Conservation (phyloP, 2,888 invertebrate genomes). For the Schizotus pectinicornis region DNA sequence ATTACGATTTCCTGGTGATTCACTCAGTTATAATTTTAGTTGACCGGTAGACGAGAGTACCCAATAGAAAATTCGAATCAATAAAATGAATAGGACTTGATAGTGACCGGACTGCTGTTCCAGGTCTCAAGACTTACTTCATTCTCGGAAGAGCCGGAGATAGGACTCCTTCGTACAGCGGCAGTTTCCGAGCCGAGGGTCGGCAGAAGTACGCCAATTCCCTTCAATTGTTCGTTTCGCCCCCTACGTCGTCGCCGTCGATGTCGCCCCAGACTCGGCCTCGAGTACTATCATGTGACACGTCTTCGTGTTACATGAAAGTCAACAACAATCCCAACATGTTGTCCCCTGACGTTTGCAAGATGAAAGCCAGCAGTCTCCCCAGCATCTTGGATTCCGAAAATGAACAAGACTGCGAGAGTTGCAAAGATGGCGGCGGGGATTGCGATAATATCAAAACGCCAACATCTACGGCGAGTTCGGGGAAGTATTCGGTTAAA, state of each 20-base stretch:
- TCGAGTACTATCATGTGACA: constrained; percentile 56
- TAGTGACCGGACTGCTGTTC: constrained; percentile 36
- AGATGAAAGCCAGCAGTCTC: constrained; percentile 77
- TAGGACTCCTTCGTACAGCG: constrained; percentile 53
- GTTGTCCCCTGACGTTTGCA: constrained; percentile 66
- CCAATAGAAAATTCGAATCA: too few relatives aligned
- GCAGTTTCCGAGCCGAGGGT: constrained; percentile 51
- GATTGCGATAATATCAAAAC: constrained; percentile 67
- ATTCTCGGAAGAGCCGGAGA: constrained; percentile 76
- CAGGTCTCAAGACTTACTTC: constrained; percentile 86
- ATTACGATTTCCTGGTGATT: too few relatives aligned
- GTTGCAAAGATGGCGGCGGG: constrained; percentile 52
- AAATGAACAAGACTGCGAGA: constrained; percentile 66
- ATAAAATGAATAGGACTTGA: too few relatives aligned
- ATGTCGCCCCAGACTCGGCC: constrained; percentile 54
- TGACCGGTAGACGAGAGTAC: too few relatives aligned
- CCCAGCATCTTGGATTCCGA: constrained; percentile 85
- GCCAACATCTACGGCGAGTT: constrained; percentile 71
- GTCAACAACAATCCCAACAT: constrained; percentile 60
- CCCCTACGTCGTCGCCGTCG: constrained; percentile 59
- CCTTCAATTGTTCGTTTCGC: constrained; percentile 67
- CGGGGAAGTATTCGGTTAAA: constrained; percentile 62
- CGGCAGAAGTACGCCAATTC: constrained; percentile 56
- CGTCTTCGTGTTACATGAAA: constrained; percentile 46
- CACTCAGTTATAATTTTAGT: too few relatives aligned